phyloP scores from a whole-genome alignment of 1,140 invertebrate species.

The Aporrectodea caliginosa region DNA sequence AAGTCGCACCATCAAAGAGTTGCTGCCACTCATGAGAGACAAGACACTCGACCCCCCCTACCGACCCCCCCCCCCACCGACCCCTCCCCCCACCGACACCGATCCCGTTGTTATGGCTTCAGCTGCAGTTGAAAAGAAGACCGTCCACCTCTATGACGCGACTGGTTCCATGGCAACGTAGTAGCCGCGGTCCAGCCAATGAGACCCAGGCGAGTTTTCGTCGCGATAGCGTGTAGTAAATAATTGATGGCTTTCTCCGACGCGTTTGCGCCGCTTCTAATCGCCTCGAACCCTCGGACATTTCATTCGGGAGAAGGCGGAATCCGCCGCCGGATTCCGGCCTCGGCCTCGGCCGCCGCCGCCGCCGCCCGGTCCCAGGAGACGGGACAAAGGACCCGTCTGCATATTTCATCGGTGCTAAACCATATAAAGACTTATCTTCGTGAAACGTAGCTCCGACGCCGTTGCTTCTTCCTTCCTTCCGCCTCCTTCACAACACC shows the following conservation, averaged over 20 bases:
- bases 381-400: neutral
- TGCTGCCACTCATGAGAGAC: too few species aligned
- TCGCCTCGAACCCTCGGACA: neutral
- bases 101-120: too few species aligned
- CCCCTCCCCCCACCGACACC: too few species aligned
- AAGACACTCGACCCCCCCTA: too few species aligned
- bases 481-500: too few species aligned
- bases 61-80: too few species aligned
- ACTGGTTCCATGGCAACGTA: neutral
- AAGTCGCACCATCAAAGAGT: too few species aligned
- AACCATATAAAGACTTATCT: slow-evolving; percentile 3
- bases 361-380: neutral
- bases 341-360: too few species aligned
- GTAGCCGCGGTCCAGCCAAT: too few species aligned
- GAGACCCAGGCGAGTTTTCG: neutral
- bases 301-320: neutral
- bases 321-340: neutral
- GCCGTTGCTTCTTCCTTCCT: too few species aligned
- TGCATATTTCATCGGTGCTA: neutral
- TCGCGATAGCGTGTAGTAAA: neutral
- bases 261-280: neutral
- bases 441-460: neutral
- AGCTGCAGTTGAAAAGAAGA: too few species aligned
- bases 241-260: neutral
- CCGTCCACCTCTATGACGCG: too few species aligned